A percentile compares a stretch with the other conserved stretches of the same genome.
These are phyloP conservation scores for Corynorhinus townsendii DNA, from an alignment of 2,113 vertebrate species.

Conservation along the genomic window DNA sequence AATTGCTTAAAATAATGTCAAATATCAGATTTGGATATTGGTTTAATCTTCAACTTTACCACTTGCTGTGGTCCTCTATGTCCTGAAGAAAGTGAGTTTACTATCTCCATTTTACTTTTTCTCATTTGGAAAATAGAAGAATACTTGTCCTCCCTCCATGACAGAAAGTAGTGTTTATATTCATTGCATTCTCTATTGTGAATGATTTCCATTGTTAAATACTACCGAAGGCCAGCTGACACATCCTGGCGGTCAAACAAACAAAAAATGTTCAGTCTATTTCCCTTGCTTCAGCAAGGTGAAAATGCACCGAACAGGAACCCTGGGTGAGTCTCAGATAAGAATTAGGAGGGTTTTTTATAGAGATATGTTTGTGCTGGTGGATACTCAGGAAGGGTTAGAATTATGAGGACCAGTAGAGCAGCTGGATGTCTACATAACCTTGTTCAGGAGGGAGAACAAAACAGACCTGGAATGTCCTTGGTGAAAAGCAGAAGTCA, in stretches of 20 bases:
- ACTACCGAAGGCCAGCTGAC: background rate
- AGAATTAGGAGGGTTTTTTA: background rate
- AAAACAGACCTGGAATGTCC: background rate
- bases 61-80: background rate
- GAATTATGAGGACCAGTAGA: background rate
- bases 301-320: background rate
- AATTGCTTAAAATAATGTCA: background rate
- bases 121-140: background rate
- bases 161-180: background rate
- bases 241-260: background rate
- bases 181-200: background rate
- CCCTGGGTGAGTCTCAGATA: background rate
- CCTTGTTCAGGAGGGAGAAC: background rate
- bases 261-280: background rate
- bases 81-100: background rate
- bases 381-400: background rate
- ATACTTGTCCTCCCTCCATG: background rate
- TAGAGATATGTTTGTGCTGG: background rate
- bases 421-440: background rate
- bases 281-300: background rate
- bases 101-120: background rate
- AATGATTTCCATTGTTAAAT: background rate
- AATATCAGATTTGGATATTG: background rate
- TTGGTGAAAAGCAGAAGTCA: background rate
- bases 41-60: background rate